Conservation (phyloP, 1,140 invertebrate species). For the Solen grandis region DNA sequence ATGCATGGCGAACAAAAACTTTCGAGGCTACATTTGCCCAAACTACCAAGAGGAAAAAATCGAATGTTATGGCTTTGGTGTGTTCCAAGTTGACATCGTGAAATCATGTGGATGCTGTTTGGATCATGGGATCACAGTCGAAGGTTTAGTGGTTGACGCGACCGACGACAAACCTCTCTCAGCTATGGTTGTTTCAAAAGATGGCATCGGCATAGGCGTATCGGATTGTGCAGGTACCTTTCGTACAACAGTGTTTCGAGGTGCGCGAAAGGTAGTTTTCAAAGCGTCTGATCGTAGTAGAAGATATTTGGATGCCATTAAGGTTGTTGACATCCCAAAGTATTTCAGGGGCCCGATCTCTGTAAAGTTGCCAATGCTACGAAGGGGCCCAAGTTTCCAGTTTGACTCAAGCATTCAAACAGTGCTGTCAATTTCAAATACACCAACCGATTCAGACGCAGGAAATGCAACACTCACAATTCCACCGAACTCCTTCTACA, state of each 20-base stretch:
- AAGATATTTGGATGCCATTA: slow-evolving; percentile 27
- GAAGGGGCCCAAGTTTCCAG: not conserved
- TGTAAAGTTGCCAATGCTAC: slow-evolving; percentile 9
- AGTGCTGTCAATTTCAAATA: not conserved
- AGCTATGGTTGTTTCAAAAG: not conserved
- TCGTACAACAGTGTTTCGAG: not conserved
- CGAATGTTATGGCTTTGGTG: slow-evolving; percentile 2
- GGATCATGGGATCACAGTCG: slow-evolving; percentile 16
- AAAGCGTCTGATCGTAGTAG: not conserved
- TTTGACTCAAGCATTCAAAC: slow-evolving; percentile 2
- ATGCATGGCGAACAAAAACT: not conserved
- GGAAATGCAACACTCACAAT: slow-evolving; percentile 7
- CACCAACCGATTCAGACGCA: not conserved
- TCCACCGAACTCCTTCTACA: slow-evolving; percentile 22
- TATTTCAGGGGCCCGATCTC: slow-evolving; percentile 8
- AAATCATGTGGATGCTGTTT: slow-evolving; percentile 16
- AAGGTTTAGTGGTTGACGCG: not conserved
- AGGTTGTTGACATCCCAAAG: slow-evolving; percentile 22
- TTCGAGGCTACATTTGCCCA: slow-evolving; percentile 18
- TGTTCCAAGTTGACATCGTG: not conserved
- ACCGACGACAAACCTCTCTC: not conserved
- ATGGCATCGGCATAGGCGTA: not conserved
- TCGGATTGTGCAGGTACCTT: not conserved
- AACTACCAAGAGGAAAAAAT: not conserved
- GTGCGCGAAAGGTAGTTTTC: not conserved